These are phyloP conservation scores for Rhodeus uyekii DNA, from an alignment of 2,797 vertebrate genomes.

Conservation along the genomic window DNA sequence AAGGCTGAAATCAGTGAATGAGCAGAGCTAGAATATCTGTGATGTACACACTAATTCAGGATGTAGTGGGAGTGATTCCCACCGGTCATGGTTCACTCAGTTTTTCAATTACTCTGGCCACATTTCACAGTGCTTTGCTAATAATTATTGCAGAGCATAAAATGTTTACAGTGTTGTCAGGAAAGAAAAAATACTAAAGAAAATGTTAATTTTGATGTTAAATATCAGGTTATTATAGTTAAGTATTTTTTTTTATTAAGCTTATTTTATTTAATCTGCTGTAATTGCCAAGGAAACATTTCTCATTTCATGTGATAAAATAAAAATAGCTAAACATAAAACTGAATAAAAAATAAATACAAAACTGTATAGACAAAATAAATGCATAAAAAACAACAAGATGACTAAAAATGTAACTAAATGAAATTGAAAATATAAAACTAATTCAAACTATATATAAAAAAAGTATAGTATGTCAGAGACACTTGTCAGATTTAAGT, in stretches of 20 bases:
- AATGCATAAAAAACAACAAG: no score
- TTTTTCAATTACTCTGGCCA: background rate
- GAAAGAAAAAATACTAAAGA: background rate
- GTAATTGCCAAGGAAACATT: background rate
- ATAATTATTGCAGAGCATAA: background rate
- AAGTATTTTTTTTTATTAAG: background rate
- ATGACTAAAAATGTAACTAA: background rate
- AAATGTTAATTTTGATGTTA: background rate
- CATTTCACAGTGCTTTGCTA: background rate
- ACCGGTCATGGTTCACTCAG: background rate
- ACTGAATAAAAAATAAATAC: background rate
- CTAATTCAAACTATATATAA: background rate
- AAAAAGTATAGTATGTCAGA: background rate
- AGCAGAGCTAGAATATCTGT: constrained; percentile 15
- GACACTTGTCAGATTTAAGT: background rate
- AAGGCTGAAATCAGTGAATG: background rate
- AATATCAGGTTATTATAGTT: background rate
- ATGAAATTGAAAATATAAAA: background rate
- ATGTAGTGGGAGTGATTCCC: constrained; percentile 4
- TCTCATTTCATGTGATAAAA: background rate
- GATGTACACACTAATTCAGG: constrained; percentile 6
- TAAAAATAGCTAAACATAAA: background rate
- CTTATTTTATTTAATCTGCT: background rate
- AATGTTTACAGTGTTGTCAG: background rate
- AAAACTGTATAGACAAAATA: no score